Evolutionary conservation across 2,113 vertebrate species (phyloP), one percentile per base, ranked within the genome.

Genomic region (Charina bottae): DNA sequence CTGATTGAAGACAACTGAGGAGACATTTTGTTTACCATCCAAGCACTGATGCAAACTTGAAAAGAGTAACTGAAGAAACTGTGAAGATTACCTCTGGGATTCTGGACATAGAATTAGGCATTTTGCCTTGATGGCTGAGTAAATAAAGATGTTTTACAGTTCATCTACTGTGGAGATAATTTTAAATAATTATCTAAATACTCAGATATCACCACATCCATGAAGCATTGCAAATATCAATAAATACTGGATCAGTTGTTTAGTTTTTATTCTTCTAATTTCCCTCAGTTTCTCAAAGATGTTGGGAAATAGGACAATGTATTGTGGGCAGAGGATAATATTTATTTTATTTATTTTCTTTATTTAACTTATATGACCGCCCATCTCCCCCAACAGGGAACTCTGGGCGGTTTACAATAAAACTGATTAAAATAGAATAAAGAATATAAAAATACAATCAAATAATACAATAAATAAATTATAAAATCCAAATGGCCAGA

Each of bases 261-360:
- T 55, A 28, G 26, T 55, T 17, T 60, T 54, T 89, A 85, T 60
- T 60, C 72, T 15, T 1, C 83, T 23, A 92, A 89, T 9, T 88
- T 53, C 23, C 54, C 58, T 62, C 92, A 23, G 23, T 96, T 92
- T 33, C 64, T 49, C 92, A n/a, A 92, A 91, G 62, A n/a, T 33
- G 8, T 58, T 37, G 21, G 21, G 5, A 37, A 37, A 1, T 17
- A 21, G 11, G 12, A 6, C 53, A 33, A 1, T 88, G 56, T 53
- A 78, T 87, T 23, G 23, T 55, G 12, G 37, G 17, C 23, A 1
- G 6, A 72, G 33, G 62, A 4, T 68, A n/a, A 46, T 13, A 68
- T 46, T 53, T 13, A n/a, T n/a, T n/a, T n/a, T n/a, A n/a, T n/a
- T n/a, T n/a, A n/a, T n/a, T n/a, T n/a, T n/a, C n/a, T n/a, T n/a